Percentiles rank a stretch among this genome's conserved stretches.
phyloP scores from a whole-genome alignment of 92 coral and sea anemone genomes.

The Siderastrea siderea region DNA sequence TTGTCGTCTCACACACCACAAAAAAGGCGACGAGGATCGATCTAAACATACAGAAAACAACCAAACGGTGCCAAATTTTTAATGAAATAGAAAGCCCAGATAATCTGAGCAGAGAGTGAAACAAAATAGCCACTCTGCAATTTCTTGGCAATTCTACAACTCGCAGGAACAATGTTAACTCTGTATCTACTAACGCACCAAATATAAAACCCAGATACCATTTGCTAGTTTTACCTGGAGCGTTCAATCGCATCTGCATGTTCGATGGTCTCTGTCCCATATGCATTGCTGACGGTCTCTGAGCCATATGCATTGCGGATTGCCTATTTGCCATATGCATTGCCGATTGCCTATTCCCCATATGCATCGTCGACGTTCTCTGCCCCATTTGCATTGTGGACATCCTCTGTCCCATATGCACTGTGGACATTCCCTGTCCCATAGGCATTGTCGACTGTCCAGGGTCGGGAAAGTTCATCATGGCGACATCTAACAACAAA shows the following conservation, averaged over 20 bases:
- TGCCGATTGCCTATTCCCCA: neutral
- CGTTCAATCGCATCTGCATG: slow-evolving; percentile 32
- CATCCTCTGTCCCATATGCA: neutral
- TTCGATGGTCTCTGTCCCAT: slow-evolving; percentile 1
- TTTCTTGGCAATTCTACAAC: too few relatives aligned
- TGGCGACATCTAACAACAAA: neutral
- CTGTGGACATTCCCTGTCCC: neutral
- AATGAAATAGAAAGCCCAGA: too few relatives aligned
- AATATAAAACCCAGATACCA: neutral
- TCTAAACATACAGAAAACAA: too few relatives aligned
- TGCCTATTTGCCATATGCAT: slow-evolving; percentile 2
- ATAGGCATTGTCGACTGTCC: slow-evolving; percentile 1
- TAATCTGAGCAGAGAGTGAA: too few relatives aligned
- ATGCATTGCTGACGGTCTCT: neutral
- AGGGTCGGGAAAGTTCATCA: neutral
- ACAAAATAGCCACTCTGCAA: too few relatives aligned
- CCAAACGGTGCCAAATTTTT: too few relatives aligned
- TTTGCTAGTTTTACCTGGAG: neutral
- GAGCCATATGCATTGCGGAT: slow-evolving; percentile 5
- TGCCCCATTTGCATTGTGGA: slow-evolving; percentile 2
- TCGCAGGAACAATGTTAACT: too few relatives aligned
- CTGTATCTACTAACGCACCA: too few relatives aligned
- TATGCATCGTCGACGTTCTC: neutral
- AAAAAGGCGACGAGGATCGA: too few relatives aligned
- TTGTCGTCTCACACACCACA: too few relatives aligned